phyloP scores from a whole-genome alignment of 2,888 invertebrate species.

The Mythimna lalbum region DNA sequence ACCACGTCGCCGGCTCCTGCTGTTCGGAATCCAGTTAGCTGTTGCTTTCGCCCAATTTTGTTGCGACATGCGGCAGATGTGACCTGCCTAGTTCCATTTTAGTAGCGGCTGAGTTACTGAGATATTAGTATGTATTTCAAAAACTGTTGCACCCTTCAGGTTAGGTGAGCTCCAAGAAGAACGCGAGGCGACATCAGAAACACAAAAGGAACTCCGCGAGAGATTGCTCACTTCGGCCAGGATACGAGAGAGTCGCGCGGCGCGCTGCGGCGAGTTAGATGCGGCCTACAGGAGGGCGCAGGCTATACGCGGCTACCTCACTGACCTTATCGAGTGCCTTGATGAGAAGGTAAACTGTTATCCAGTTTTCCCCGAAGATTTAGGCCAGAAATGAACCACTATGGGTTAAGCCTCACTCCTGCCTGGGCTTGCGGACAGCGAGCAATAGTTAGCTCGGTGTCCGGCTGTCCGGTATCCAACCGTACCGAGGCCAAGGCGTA shows the following conservation, averaged over 20 bases:
- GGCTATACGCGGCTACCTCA: conserved; percentile 98
- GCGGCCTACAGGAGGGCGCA: conserved; percentile 98
- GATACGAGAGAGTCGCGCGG: conserved; percentile 85
- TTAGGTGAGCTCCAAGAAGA: conserved; percentile 74
- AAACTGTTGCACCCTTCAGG: conserved; percentile 63
- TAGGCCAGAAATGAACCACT: background rate
- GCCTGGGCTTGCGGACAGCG: too few species aligned
- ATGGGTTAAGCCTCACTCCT: background rate
- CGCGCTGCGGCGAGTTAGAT: conserved; percentile 91
- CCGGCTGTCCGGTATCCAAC: too few species aligned
- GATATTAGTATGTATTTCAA: background rate
- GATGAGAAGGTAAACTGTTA: conserved; percentile 96
- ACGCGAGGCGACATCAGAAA: conserved; percentile 82
- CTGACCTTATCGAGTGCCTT: conserved; percentile 99
- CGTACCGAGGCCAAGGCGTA: too few species aligned
- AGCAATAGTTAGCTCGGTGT: too few species aligned
- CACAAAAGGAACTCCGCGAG: conserved; percentile 79
- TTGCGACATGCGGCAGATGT: too few species aligned
- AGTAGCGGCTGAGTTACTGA: too few species aligned
- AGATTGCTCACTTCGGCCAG: conserved; percentile 73
- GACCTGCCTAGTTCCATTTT: too few species aligned
- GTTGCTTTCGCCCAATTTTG: too few species aligned
- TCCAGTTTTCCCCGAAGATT: background rate
- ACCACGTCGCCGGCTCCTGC: too few species aligned
- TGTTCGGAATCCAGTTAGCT: too few species aligned